Conservation (phyloP, 2,113 vertebrate genomes). For the Canis aureus region DNA sequence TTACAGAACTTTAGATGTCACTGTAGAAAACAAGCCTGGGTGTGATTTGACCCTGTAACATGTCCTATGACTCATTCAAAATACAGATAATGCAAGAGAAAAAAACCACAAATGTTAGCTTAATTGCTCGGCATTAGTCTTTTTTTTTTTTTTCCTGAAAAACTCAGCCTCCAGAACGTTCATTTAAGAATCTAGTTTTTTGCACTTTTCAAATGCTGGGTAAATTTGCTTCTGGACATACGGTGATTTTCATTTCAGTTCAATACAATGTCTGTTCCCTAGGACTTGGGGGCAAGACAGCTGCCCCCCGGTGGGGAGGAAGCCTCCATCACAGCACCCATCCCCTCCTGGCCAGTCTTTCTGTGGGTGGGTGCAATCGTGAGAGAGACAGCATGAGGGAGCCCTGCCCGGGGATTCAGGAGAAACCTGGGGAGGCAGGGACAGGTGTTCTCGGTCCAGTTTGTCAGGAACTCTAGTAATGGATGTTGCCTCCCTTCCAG, state of each 20-base stretch:
- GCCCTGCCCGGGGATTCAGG: neutral
- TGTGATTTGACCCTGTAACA: slow-evolving; percentile 28
- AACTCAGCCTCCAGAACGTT: neutral
- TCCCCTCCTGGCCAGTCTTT: neutral
- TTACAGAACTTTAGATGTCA: slow-evolving; percentile 60
- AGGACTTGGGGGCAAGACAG: neutral
- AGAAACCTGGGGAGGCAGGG: neutral
- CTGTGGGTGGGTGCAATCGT: neutral
- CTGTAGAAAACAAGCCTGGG: slow-evolving; percentile 46
- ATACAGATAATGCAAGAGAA: slow-evolving; percentile 10
- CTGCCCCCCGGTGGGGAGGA: neutral
- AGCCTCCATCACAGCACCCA: neutral
- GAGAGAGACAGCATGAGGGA: neutral
- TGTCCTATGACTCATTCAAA: slow-evolving; percentile 38
- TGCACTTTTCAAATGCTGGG: slow-evolving; percentile 8
- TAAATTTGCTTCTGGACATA: slow-evolving; percentile 1
- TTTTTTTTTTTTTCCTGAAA: neutral
- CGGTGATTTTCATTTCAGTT: slow-evolving; percentile 48
- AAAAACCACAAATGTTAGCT: neutral
- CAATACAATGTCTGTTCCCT: neutral
- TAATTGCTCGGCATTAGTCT: neutral
- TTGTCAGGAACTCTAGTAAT: neutral
- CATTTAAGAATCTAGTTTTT: slow-evolving; percentile 50
- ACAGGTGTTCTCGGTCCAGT: neutral
- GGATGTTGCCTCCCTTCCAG: neutral